Evolutionary conservation across 2,113 vertebrate species (phyloP).

Genomic region (Ellobius talpinus): DNA sequence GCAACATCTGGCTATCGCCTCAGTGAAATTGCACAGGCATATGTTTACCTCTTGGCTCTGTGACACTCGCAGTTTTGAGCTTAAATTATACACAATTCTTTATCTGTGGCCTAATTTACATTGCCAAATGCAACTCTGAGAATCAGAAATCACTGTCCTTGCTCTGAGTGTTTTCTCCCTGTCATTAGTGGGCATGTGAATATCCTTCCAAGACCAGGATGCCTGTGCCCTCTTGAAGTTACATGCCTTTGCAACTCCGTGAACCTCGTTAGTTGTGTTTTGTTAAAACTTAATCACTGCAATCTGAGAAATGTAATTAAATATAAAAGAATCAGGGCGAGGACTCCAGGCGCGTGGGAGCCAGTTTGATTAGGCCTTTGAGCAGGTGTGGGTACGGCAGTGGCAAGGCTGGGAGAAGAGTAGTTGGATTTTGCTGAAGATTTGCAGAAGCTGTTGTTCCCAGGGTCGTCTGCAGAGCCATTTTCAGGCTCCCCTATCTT

Average conservation of each 20-base stretch:
- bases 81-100: constrained; percentile 89
- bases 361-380: neutral
- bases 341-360: constrained; percentile 13
- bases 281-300: constrained; percentile 60
- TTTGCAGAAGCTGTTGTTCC: neutral
- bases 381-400: neutral
- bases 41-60: constrained; percentile 94
- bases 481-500: neutral
- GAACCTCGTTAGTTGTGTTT: constrained; percentile 66
- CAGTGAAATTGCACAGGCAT: constrained; percentile 90
- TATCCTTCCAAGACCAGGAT: constrained; percentile 46
- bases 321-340: constrained; percentile 53
- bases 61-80: constrained; percentile 94
- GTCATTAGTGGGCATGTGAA: constrained; percentile 74
- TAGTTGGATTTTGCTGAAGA: neutral
- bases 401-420: neutral
- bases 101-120: constrained; percentile 93
- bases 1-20: constrained; percentile 92
- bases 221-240: constrained; percentile 63
- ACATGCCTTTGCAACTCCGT: neutral
- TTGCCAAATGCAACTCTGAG: constrained; percentile 86
- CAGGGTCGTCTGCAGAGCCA: constrained; percentile 5
- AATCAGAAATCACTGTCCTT: constrained; percentile 82
- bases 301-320: constrained; percentile 56
- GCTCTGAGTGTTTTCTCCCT: constrained; percentile 68